A percentile compares a stretch with the other conserved stretches of the same genome.
Evolutionary conservation across 2,113 vertebrate genomes (phyloP).

Genomic region (Paraplagusia blochii): DNA sequence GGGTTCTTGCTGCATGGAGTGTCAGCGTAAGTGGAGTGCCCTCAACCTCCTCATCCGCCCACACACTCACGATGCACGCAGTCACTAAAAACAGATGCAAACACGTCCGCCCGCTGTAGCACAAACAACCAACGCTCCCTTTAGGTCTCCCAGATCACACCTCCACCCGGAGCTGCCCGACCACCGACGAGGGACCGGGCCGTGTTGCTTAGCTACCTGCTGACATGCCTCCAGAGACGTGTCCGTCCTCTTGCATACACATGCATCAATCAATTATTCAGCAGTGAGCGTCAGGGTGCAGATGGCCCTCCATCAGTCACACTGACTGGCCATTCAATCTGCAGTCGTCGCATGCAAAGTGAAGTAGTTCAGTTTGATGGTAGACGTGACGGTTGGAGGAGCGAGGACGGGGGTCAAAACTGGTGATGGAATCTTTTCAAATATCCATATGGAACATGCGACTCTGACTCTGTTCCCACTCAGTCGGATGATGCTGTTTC

Average conservation of each 20-base stretch:
- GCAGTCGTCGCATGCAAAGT: slow-evolving; percentile 40
- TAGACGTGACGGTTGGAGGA: slow-evolving; percentile 17
- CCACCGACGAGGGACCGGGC: slow-evolving; percentile 70
- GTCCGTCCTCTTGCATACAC: slow-evolving; percentile 68
- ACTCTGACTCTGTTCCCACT: slow-evolving; percentile 21
- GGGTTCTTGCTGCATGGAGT: slow-evolving; percentile 94
- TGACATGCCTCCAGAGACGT: slow-evolving; percentile 66
- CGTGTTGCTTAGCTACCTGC: slow-evolving; percentile 77
- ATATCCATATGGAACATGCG: slow-evolving; percentile 42
- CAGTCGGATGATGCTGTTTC: slow-evolving; percentile 62
- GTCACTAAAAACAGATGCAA: slow-evolving; percentile 31
- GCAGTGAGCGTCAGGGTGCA: slow-evolving; percentile 62
- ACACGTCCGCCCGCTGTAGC: slow-evolving; percentile 33
- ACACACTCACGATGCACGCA: slow-evolving; percentile 43
- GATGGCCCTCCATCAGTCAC: slow-evolving; percentile 65
- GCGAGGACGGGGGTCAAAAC: slow-evolving; percentile 15
- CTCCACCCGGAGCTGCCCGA: slow-evolving; percentile 67
- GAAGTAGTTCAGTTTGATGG: slow-evolving; percentile 45
- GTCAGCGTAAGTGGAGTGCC: slow-evolving; percentile 84
- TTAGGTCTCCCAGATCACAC: slow-evolving; percentile 44
- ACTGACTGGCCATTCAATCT: slow-evolving; percentile 51
- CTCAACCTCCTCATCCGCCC: slow-evolving; percentile 50
- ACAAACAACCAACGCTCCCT: slow-evolving; percentile 25
- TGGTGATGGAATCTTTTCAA: slow-evolving; percentile 26
- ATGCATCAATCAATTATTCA: slow-evolving; percentile 74